Evolutionary conservation across 2,888 invertebrate genomes (phyloP).

Genomic region (Nemurella pictetii): DNA sequence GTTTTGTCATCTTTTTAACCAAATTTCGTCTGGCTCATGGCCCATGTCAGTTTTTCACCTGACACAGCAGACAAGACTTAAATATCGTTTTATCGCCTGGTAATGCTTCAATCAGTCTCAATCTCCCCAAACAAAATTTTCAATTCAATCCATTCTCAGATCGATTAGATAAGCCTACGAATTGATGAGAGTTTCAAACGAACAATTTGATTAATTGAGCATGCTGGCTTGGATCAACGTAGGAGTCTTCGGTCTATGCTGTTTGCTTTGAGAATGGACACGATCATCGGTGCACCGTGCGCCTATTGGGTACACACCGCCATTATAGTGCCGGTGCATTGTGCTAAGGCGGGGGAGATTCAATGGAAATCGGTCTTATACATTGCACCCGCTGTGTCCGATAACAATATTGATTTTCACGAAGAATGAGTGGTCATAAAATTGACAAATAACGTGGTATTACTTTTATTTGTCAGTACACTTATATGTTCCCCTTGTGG

Average conservation of each 20-base stretch:
- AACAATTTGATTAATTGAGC: not conserved
- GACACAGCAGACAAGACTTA: no score
- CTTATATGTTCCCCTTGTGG: not conserved
- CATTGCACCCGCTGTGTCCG: not conserved
- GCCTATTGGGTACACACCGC: not conserved
- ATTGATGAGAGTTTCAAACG: not conserved
- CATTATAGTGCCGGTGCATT: not conserved
- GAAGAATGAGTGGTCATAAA: slow-evolving; percentile 23
- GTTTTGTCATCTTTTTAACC: no score
- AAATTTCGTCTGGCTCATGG: no score
- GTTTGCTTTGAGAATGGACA: not conserved
- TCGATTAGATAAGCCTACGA: not conserved
- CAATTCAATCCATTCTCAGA: not conserved
- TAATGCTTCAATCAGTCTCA: not conserved
- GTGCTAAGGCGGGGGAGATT: not conserved
- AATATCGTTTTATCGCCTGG: not conserved
- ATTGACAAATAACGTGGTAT: slow-evolving; percentile 21
- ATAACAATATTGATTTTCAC: slow-evolving; percentile 19
- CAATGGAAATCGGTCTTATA: not conserved
- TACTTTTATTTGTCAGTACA: slow-evolving; percentile 21
- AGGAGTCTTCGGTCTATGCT: not conserved
- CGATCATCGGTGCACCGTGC: not conserved
- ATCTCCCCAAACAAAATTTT: not conserved
- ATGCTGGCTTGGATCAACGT: not conserved
- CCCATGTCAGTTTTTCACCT: no score